These are phyloP conservation scores for Pseudotriccus pelzelni DNA, from an alignment of 2,797 vertebrate genomes.

Conservation along the genomic window DNA sequence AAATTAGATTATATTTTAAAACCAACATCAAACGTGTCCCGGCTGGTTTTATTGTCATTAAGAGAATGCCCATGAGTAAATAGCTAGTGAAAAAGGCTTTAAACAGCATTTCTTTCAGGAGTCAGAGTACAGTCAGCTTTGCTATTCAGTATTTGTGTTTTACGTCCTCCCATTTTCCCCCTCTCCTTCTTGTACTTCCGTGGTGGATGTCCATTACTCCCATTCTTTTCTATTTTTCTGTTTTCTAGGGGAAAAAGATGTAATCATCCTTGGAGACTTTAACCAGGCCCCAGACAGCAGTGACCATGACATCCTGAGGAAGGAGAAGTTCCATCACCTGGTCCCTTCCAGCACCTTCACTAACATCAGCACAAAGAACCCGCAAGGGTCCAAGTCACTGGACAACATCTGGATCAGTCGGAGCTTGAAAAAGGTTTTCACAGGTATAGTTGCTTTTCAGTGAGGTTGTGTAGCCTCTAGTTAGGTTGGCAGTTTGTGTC, in stretches of 20 bases:
- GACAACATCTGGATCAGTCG: conserved; percentile 97
- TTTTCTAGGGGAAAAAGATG: conserved; percentile 84
- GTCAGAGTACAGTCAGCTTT: background rate
- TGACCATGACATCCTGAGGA: conserved; percentile 85
- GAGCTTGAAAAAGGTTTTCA: conserved; percentile 88
- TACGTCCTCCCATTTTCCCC: background rate
- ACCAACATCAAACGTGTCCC: background rate
- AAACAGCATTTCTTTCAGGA: background rate
- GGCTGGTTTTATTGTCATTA: background rate
- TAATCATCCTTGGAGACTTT: conserved; percentile 90
- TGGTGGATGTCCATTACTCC: background rate
- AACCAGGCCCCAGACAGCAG: conserved; percentile 84
- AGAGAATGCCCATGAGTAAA: background rate
- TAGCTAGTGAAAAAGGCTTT: background rate
- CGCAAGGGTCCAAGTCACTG: conserved; percentile 87
- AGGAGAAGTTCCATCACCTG: conserved; percentile 87
- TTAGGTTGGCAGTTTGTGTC: accelerated
- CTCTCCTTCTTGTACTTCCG: background rate
- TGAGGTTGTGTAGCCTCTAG: accelerated
- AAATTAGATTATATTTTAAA: background rate
- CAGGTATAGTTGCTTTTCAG: conserved; percentile 75
- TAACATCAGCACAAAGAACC: conserved; percentile 93
- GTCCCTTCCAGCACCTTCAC: conserved; percentile 86
- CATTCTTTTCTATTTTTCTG: background rate
- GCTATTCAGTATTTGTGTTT: background rate